phyloP scores from a whole-genome alignment of 92 coral and sea anemone species.

The Galaxea fascicularis region DNA sequence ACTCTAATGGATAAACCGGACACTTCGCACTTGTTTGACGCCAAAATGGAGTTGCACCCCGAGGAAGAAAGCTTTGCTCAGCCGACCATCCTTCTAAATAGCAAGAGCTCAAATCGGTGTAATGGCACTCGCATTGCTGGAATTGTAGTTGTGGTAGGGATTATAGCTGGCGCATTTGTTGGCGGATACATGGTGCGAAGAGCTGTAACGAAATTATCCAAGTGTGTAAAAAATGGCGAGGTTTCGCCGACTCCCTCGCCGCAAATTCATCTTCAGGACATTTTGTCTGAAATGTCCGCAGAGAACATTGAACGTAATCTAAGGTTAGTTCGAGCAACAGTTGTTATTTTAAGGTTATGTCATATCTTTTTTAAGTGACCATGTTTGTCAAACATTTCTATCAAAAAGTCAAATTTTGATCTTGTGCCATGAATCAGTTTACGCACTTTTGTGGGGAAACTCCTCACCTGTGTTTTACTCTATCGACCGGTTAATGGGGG shows the following conservation, averaged over 20 bases:
- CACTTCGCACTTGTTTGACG: constrained; percentile 78
- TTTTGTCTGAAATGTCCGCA: constrained; percentile 76
- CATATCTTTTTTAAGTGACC: background rate
- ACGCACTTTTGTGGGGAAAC: too few species aligned
- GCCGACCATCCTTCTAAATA: constrained; percentile 56
- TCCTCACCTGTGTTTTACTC: too few species aligned
- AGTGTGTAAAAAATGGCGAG: constrained; percentile 44
- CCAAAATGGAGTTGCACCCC: constrained; percentile 90
- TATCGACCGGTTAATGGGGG: too few species aligned
- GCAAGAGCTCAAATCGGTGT: constrained; percentile 38
- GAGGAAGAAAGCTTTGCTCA: constrained; percentile 77
- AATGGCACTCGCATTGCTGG: constrained; percentile 38
- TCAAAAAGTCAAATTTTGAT: too few species aligned
- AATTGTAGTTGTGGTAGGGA: constrained; percentile 59
- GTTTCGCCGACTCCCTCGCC: constrained; percentile 10
- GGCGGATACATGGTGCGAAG: constrained; percentile 83
- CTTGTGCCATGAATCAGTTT: too few species aligned
- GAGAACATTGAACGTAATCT: constrained; percentile 70
- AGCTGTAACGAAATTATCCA: constrained; percentile 57
- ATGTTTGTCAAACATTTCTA: too few species aligned
- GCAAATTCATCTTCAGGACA: constrained; percentile 58
- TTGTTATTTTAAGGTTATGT: too few species aligned
- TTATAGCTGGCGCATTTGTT: constrained; percentile 73
- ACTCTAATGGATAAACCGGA: constrained; percentile 60
- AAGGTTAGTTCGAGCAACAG: constrained; percentile 80